phyloP scores from a whole-genome alignment of 2,797 vertebrate species.

The Uromys caudimaculatus region DNA sequence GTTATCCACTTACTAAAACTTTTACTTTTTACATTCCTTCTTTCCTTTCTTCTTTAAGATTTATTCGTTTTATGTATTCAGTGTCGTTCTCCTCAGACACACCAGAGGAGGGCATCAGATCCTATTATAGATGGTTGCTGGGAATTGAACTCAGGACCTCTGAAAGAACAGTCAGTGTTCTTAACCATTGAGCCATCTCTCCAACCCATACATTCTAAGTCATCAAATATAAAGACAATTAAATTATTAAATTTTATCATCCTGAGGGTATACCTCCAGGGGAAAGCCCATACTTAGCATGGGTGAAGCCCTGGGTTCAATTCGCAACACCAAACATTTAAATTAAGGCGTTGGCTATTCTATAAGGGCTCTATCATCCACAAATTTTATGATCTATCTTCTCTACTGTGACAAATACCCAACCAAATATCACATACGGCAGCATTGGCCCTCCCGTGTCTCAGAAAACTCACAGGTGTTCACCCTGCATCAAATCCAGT shows the following conservation, averaged over 20 bases:
- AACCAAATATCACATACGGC: not conserved
- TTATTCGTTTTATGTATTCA: too few relatives aligned
- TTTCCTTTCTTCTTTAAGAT: too few relatives aligned
- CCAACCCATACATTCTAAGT: not conserved
- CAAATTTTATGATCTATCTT: not conserved
- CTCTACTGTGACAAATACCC: not conserved
- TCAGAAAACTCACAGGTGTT: not conserved
- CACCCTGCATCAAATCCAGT: not conserved
- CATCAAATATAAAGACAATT: not conserved
- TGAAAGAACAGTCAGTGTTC: too few relatives aligned
- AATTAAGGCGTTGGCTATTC: not conserved
- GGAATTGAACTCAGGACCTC: too few relatives aligned
- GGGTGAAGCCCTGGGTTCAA: not conserved
- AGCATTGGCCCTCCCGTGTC: rapidly evolving
- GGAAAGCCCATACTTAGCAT: not conserved
- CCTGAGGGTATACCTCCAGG: not conserved
- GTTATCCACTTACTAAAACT: not conserved
- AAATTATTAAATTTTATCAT: not conserved
- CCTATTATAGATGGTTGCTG: too few relatives aligned
- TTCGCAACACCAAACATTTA: not conserved
- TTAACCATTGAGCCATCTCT: too few relatives aligned
- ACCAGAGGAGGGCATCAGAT: too few relatives aligned
- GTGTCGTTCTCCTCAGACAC: too few relatives aligned
- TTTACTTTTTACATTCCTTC: too few relatives aligned
- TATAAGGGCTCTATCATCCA: not conserved